Evolutionary conservation across 1,140 invertebrate genomes (phyloP), one percentile per base, ranked within the genome.

Genomic region (Philopotamus ludificatus): DNA sequence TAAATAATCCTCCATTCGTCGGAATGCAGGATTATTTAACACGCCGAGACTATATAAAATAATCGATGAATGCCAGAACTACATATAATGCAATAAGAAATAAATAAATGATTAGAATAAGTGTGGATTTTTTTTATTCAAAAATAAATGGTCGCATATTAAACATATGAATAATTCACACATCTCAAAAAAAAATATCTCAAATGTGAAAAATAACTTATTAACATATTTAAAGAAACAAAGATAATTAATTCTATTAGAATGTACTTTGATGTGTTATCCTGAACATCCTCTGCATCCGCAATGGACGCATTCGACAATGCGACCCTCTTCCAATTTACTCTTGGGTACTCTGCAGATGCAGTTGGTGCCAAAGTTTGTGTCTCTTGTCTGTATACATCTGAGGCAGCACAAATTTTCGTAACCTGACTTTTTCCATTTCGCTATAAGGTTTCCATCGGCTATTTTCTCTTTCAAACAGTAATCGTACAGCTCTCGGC

Each of bases 371-470:
- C 93, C 95, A 82, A 99, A 99, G 80, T 99, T 99, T 1, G 98
- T 99, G 74, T 99, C 97, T 73, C 97, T 86, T 0, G 94, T 94
- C 75, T 99, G 98, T 74, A 99, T 99, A 76, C 98, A 99, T 9
- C 97, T 83, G n/a, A 99, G 80, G 77, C 98, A 99, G 74, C 98
- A 99, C 3, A 99, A 80, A 76, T 99, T 99, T 80, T 99, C 98
- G 82, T 99, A 99, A 0, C 98, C 98, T 70, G 95, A 92, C 78
- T 99, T 99, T 76, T 99, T 99, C 98, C 98, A 99, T 76, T 99
- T 99, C 0, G 98, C 98, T 72, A 99, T 99, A 1, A 99, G 80
- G 75, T 98, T 98, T 66, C 88, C 89, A 76, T 99, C 97, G 0
- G 97, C 97, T 66, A 99, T 96, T 74, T 96, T 96, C 77, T 99